Percentiles rank a stretch among this genome's conserved stretches.
phyloP scores from a whole-genome alignment of 2,888 invertebrate genomes.

The Liposcelis brunnea region DNA sequence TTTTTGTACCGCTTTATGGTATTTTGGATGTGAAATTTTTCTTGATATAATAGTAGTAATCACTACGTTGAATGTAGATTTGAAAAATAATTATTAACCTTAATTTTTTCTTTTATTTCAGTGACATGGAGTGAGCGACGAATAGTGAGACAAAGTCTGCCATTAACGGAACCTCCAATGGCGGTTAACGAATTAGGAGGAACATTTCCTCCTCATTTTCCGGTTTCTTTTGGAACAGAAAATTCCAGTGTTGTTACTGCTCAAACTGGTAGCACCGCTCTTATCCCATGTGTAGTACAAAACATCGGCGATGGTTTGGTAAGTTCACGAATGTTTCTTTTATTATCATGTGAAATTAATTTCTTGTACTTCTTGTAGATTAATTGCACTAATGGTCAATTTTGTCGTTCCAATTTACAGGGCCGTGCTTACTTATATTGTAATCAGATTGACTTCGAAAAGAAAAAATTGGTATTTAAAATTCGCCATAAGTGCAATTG shows the following conservation, averaged over 20 bases:
- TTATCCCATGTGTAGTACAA: constrained; percentile 66
- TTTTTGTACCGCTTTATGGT: too few relatives aligned
- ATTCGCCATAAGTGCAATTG: too few relatives aligned
- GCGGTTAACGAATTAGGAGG: constrained; percentile 5
- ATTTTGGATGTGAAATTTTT: too few relatives aligned
- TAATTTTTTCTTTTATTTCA: constrained; percentile 2
- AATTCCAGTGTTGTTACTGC: constrained; percentile 67
- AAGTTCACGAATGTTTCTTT: constrained; percentile 29
- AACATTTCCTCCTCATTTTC: constrained; percentile 1
- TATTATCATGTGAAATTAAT: neutral
- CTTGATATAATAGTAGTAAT: too few relatives aligned
- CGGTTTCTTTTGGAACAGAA: constrained; percentile 48
- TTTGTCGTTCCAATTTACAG: too few relatives aligned
- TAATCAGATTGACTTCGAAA: too few relatives aligned
- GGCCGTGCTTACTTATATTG: too few relatives aligned
- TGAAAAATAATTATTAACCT: too few relatives aligned
- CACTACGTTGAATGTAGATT: too few relatives aligned
- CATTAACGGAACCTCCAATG: neutral
- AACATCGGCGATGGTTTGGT: constrained; percentile 79
- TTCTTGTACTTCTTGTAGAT: neutral
- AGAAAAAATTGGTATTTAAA: too few relatives aligned
- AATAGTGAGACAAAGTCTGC: neutral
- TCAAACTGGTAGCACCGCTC: constrained; percentile 68
- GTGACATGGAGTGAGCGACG: constrained; percentile 1
- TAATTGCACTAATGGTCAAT: too few relatives aligned